Conservation (phyloP, 2,113 vertebrate species). For the Ochotona curzoniae region DNA sequence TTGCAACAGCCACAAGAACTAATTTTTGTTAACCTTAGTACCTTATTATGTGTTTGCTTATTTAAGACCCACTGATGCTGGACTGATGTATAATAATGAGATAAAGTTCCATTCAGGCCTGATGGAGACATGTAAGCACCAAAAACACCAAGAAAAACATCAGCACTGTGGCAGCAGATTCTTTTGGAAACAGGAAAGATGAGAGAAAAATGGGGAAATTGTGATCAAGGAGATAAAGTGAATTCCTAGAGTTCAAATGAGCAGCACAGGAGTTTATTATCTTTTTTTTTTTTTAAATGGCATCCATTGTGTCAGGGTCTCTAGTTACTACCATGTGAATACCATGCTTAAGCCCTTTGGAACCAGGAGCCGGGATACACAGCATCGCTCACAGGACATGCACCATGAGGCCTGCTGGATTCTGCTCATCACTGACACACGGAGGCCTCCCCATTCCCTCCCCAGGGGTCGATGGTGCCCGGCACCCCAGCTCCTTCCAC, state of each 20-base stretch:
- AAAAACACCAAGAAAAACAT: not conserved
- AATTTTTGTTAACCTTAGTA: not conserved
- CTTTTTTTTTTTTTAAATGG: not conserved
- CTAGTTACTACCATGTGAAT: slow-evolving; percentile 19
- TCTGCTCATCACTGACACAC: not conserved
- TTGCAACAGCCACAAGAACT: no score
- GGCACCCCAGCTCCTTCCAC: not conserved
- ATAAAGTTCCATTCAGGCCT: not conserved
- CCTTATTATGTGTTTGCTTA: not conserved
- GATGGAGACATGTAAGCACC: not conserved
- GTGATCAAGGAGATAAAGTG: not conserved
- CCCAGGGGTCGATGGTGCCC: not conserved
- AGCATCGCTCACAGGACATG: not conserved
- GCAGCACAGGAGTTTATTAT: not conserved
- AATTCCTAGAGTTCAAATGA: slow-evolving; percentile 35
- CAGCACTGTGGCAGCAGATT: not conserved
- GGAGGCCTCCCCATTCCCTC: not conserved
- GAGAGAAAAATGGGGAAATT: not conserved
- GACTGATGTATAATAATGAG: not conserved
- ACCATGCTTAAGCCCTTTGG: not conserved
- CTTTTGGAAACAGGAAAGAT: not conserved
- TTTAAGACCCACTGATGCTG: not conserved
- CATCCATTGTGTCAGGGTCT: not conserved
- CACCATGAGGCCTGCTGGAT: not conserved
- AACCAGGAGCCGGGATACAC: not conserved